Evolutionary conservation across 2,797 vertebrate genomes (phyloP).

Genomic region (Scleropages formosus): DNA sequence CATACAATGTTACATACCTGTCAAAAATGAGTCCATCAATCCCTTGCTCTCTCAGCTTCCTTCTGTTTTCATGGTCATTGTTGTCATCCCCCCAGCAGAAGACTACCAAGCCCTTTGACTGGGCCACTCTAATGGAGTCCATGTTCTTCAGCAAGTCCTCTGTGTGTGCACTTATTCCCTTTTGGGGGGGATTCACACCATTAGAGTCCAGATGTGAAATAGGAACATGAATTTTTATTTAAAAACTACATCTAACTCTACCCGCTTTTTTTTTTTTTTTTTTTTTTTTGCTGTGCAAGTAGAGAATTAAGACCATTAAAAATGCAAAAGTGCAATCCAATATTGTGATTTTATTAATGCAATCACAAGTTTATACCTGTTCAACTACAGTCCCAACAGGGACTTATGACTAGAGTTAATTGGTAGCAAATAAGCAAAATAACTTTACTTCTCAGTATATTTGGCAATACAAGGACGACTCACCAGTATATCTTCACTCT

Average conservation of each 20-base stretch:
- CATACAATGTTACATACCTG: slow-evolving; percentile 65
- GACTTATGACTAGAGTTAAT: too few relatives aligned
- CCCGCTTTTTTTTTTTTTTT: too few relatives aligned
- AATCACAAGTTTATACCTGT: too few relatives aligned
- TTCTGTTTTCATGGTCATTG: slow-evolving; percentile 86
- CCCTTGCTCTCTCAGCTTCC: slow-evolving; percentile 78
- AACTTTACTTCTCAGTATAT: too few relatives aligned
- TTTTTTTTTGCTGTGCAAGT: too few relatives aligned
- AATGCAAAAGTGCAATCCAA: too few relatives aligned
- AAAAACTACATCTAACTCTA: background rate
- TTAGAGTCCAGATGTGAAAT: background rate
- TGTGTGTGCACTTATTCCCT: slow-evolving; percentile 90
- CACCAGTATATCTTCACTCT: slow-evolving; percentile 94
- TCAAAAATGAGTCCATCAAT: slow-evolving; percentile 94
- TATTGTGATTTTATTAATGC: too few relatives aligned
- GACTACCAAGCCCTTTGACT: slow-evolving; percentile 87
- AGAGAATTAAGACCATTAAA: too few relatives aligned
- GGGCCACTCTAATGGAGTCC: slow-evolving; percentile 74
- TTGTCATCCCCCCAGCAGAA: slow-evolving; percentile 97
- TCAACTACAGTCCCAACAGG: too few relatives aligned
- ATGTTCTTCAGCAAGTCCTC: slow-evolving; percentile 89
- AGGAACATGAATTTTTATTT: background rate
- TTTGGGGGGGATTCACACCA: slow-evolving; percentile 15
- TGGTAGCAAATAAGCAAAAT: too few relatives aligned
- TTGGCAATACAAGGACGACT: slow-evolving; percentile 42